Evolutionary conservation across 2,888 invertebrate species (phyloP).

Genomic region (Caenorhabditis panamensis): DNA sequence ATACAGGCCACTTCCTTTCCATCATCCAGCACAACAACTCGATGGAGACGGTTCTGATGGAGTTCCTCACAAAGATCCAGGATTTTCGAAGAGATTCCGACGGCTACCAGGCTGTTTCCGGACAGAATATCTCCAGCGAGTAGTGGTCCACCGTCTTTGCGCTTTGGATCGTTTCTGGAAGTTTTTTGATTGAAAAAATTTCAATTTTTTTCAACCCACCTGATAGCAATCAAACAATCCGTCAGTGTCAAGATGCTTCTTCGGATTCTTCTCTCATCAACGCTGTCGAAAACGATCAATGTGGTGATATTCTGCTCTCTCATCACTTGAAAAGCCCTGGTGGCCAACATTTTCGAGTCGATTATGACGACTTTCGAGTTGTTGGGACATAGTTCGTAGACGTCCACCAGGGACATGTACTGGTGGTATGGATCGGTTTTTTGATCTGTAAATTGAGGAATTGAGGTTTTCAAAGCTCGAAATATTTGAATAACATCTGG

Average conservation of each 20-base stretch:
- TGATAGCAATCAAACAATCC: conserved; percentile 43
- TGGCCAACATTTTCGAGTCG: conserved; percentile 58
- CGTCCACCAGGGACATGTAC: conserved; percentile 72
- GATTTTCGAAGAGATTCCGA: conserved; percentile 59
- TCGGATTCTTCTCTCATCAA: conserved; percentile 2
- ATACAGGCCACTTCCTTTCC: conserved; percentile 63
- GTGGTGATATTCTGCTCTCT: conserved; percentile 64
- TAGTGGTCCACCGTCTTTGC: neutral
- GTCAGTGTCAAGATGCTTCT: conserved; percentile 56
- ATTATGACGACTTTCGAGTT: conserved; percentile 62
- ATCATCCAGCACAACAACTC: conserved; percentile 66
- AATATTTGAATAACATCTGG: no score
- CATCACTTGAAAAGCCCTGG: conserved; percentile 65
- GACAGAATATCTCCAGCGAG: conserved; percentile 55
- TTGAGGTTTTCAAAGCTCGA: neutral
- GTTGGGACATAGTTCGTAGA: conserved; percentile 69
- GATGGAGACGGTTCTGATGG: conserved; percentile 61
- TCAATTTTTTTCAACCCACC: no score
- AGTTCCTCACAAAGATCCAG: conserved; percentile 68
- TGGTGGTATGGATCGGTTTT: conserved; percentile 71
- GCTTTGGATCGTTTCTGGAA: conserved; percentile 24
- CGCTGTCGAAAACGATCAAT: conserved; percentile 67
- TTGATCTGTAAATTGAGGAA: conserved; percentile 56
- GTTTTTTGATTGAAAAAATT: no score
- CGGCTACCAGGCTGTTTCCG: conserved; percentile 56